Percentiles rank a stretch among this genome's conserved stretches.
These are phyloP conservation scores for Dorcus hopei DNA, from an alignment of 2,888 invertebrate genomes.

Conservation along the genomic window DNA sequence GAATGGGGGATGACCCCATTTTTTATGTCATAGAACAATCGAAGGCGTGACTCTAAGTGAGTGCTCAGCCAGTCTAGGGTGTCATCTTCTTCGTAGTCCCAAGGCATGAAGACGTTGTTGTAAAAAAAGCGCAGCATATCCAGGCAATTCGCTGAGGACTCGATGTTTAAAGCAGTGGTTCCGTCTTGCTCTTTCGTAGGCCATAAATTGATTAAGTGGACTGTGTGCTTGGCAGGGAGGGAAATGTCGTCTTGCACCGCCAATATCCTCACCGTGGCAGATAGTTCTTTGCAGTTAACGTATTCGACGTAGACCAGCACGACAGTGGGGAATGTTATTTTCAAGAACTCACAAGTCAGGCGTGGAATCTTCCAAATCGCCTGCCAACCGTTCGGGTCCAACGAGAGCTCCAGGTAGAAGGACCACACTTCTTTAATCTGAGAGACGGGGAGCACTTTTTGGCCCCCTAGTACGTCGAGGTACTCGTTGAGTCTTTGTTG, in stretches of 20 bases:
- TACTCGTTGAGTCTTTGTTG: constrained; percentile 56
- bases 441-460: constrained; percentile 49
- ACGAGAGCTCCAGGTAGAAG: constrained; percentile 55
- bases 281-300: constrained; percentile 55
- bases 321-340: constrained; percentile 63
- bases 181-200: constrained; percentile 62
- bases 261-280: constrained; percentile 58
- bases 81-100: constrained; percentile 66
- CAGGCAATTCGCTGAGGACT: constrained; percentile 61
- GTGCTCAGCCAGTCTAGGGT: constrained; percentile 56
- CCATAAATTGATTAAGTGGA: constrained; percentile 62
- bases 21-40: constrained; percentile 58
- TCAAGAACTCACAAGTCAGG: constrained; percentile 60
- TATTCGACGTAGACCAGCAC: constrained; percentile 59
- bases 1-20: constrained; percentile 52
- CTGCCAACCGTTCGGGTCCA: constrained; percentile 68
- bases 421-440: constrained; percentile 56
- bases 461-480: constrained; percentile 51
- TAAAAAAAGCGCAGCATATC: constrained; percentile 67
- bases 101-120: constrained; percentile 66
- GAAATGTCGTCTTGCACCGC: constrained; percentile 63
- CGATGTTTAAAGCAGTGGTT: constrained; percentile 55
- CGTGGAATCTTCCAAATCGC: constrained; percentile 69
- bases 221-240: constrained; percentile 59
- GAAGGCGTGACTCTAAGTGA: constrained; percentile 55